These are phyloP conservation scores for Urocitellus parryii DNA, from an alignment of 2,113 vertebrate species.

Conservation along the genomic window DNA sequence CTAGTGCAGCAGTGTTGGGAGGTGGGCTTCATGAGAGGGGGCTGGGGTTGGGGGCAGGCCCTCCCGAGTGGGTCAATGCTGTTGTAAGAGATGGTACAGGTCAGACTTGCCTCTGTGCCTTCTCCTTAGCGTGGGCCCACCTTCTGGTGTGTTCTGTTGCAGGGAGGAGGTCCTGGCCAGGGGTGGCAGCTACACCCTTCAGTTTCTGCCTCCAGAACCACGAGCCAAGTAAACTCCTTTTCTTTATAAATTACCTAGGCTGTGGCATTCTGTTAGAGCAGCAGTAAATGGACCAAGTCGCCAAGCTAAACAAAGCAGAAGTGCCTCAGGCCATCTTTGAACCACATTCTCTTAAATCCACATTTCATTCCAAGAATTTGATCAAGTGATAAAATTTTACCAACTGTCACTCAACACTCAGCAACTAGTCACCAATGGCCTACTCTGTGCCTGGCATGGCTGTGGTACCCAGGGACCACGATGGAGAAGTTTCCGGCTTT, in stretches of 20 bases:
- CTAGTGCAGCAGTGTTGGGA: no score
- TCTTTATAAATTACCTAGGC: background rate
- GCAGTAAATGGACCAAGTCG: background rate
- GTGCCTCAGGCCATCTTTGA: background rate
- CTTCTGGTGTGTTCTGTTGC: no score
- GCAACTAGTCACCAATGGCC: rapidly evolving
- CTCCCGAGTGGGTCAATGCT: no score
- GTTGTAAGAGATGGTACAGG: rapidly evolving
- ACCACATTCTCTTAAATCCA: background rate
- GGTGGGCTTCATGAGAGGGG: background rate
- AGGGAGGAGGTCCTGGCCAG: background rate
- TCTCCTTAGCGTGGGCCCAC: background rate
- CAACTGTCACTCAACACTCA: no score
- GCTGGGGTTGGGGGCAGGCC: background rate
- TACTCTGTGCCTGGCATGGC: background rate
- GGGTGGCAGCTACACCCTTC: no score
- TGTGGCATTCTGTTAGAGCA: background rate
- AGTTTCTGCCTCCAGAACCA: no score
- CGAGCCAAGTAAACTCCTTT: background rate
- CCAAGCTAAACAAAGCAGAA: background rate
- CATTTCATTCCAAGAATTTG: background rate
- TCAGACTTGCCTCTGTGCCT: background rate
- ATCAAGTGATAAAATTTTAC: background rate
- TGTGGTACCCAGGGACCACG: rapidly evolving
- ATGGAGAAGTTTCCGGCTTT: rapidly evolving